Evolutionary conservation across 1,140 invertebrate species (phyloP).

Genomic region (Drosophila murphyi): DNA sequence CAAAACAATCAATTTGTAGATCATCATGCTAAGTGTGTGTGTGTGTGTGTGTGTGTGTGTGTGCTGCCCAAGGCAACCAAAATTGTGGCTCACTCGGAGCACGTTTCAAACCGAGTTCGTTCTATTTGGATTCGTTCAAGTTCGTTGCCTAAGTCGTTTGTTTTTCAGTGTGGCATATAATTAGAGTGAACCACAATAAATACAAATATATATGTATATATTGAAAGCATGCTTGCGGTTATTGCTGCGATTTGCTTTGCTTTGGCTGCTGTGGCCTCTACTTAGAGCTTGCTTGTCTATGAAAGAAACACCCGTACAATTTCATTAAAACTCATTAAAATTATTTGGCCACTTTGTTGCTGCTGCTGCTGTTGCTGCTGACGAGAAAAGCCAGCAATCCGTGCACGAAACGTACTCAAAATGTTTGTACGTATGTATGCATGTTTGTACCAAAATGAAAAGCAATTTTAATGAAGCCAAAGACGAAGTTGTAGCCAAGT

Average conservation of each 20-base stretch:
- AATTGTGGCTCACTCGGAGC: not conserved
- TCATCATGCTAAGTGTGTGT: conserved; percentile 7
- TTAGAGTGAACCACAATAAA: not conserved
- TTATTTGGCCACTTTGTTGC: conserved; percentile 45
- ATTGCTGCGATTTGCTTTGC: conserved; percentile 31
- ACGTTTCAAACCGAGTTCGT: conserved; percentile 4
- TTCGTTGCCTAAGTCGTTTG: conserved; percentile 63
- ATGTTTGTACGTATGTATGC: not conserved
- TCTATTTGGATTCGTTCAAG: conserved; percentile 26
- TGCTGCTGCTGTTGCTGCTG: conserved; percentile 4
- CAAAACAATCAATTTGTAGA: conserved; percentile 20
- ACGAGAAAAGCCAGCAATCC: conserved; percentile 49
- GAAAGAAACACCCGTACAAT: conserved; percentile 57
- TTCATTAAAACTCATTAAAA: conserved; percentile 79
- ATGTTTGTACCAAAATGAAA: conserved; percentile 66
- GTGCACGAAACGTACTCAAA: conserved; percentile 34
- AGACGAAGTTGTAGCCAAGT: conserved; percentile 47
- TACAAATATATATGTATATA: not conserved
- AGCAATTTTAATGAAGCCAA: conserved; percentile 77
- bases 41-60: not conserved
- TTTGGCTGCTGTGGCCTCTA: conserved; percentile 50
- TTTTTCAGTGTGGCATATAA: conserved; percentile 6
- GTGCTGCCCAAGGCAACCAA: conserved; percentile 5
- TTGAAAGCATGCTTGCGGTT: conserved; percentile 53
- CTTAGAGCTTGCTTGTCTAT: conserved; percentile 46